phyloP scores from a whole-genome alignment of 2,888 invertebrate genomes.

The Camponotus fellah region DNA sequence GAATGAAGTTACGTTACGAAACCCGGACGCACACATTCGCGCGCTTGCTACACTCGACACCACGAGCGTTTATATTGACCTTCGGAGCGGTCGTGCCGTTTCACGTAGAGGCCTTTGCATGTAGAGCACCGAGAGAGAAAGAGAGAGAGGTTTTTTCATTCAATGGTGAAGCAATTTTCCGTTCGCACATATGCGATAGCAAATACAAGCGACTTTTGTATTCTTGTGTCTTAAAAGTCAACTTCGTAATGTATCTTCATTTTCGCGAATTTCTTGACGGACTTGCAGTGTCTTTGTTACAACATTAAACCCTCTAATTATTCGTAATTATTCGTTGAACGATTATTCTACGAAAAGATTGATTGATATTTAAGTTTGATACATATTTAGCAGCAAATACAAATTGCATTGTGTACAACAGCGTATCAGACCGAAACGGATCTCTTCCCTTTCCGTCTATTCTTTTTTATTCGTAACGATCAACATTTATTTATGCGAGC shows the following conservation, averaged over 20 bases:
- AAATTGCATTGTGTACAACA: neutral
- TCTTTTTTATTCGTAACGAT: neutral
- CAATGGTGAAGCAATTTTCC: conserved; percentile 21
- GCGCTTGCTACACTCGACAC: conserved; percentile 15
- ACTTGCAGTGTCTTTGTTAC: neutral
- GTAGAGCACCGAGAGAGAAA: neutral
- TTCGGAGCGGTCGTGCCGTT: conserved; percentile 42
- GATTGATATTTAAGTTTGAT: conserved; percentile 12
- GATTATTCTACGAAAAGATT: neutral
- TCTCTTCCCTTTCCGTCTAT: neutral
- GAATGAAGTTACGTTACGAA: conserved; percentile 56
- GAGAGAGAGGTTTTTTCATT: conserved; percentile 34
- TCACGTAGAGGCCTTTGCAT: conserved; percentile 4
- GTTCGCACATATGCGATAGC: neutral
- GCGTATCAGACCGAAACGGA: neutral
- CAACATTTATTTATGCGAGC: conserved; percentile 34
- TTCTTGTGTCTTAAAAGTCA: neutral
- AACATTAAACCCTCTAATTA: neutral
- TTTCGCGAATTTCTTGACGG: neutral
- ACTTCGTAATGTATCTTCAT: neutral
- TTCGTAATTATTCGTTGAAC: conserved; percentile 8
- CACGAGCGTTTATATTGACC: conserved; percentile 33
- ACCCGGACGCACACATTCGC: conserved; percentile 34
- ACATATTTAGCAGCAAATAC: conserved; percentile 7
- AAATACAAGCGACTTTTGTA: neutral